Conservation (phyloP, 2,113 vertebrate genomes). For the Phalacrocorax brasilianus region DNA sequence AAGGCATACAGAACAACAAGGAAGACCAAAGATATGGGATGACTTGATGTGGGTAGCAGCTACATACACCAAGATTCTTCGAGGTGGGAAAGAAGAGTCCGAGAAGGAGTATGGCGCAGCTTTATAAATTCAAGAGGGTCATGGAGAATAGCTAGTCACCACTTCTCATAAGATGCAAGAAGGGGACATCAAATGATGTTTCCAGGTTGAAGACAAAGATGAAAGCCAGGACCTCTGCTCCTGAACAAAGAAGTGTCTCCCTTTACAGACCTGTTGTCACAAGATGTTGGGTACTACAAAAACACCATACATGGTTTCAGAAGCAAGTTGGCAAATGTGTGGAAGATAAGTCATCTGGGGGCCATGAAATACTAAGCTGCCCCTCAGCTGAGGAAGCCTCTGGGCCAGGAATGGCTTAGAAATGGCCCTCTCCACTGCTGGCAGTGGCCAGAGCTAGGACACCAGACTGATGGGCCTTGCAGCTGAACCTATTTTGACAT, state of each 20-base stretch:
- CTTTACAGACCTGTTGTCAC: neutral
- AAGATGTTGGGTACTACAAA: neutral
- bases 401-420: neutral
- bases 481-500: neutral
- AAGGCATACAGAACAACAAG: neutral
- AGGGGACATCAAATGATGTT: neutral
- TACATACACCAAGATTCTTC: neutral
- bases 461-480: neutral
- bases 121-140: neutral
- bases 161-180: neutral
- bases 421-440: neutral
- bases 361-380: neutral
- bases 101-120: neutral
- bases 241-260: neutral
- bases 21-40: neutral
- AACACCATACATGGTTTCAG: neutral
- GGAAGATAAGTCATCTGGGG: neutral
- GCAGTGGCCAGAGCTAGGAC: neutral
- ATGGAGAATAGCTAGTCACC: neutral
- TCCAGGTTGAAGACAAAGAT: neutral
- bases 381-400: neutral
- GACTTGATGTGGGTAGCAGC: neutral
- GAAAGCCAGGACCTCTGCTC: neutral
- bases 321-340: neutral
- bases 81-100: neutral